Conservation (phyloP, 2,888 invertebrate species). For the Microplitis deprimator region DNA sequence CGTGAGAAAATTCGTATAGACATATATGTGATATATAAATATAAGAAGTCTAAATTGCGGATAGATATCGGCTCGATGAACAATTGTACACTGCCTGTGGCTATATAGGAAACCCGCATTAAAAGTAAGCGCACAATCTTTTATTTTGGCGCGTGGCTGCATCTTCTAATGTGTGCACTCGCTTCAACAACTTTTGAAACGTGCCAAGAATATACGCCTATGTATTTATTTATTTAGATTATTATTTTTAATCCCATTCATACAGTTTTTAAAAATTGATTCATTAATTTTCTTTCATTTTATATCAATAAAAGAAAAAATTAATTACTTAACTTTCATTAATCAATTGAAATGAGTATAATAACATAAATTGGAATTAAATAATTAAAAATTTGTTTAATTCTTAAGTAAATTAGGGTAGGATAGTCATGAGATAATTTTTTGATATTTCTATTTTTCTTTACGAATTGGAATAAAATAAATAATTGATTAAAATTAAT, state of each 20-base stretch:
- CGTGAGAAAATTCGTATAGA: constrained; percentile 24
- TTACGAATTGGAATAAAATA: background rate
- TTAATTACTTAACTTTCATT: no score
- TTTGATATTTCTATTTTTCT: no score
- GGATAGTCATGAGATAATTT: background rate
- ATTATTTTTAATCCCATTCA: background rate
- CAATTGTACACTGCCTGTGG: constrained; percentile 64
- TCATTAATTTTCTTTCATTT: background rate
- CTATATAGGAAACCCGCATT: constrained; percentile 55
- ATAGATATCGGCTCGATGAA: constrained; percentile 55
- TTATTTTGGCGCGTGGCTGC: constrained; percentile 56
- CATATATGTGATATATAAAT: background rate
- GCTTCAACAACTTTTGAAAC: constrained; percentile 53
- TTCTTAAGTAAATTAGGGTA: no score
- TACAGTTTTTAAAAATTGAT: no score
- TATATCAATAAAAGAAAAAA: no score
- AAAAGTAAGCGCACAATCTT: constrained; percentile 19
- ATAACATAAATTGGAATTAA: no score
- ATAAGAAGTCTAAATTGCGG: constrained; percentile 15
- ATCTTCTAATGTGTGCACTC: constrained; percentile 59
- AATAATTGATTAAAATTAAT: background rate
- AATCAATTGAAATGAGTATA: no score
- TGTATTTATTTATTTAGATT: constrained; percentile 21
- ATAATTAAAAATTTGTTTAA: no score
- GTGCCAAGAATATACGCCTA: constrained; percentile 45